Percentiles rank a stretch among this genome's conserved stretches.
Conservation (phyloP, 2,113 vertebrate genomes). For the Oryctolagus cuniculus region mOryCun1.1 NC_091442.1:64419501-64420000, state of each 20-base stretch:
- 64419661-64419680: not conserved
- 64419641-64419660: conserved; percentile 42
- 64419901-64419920: not conserved
- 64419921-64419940: conserved; percentile 1
- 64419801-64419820: conserved; percentile 27
- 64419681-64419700: conserved; percentile 8
- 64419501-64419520: not conserved
- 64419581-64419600: conserved; percentile 37
- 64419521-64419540: not conserved
- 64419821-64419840: conserved; percentile 49
- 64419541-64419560: conserved; percentile 13
- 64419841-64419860: conserved; percentile 50
- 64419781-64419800: conserved; percentile 42
- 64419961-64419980: not conserved
- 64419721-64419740: not conserved
- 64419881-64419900: conserved; percentile 55
- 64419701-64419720: not conserved
- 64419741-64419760: not conserved
- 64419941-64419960: not conserved
- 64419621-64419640: conserved; percentile 33
- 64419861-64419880: conserved; percentile 13
- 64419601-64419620: not conserved
- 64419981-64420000: not conserved
- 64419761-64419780: conserved; percentile 1
- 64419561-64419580: not conserved